Evolutionary conservation across 1,140 invertebrate genomes (phyloP), one percentile per base, ranked within the genome.

Genomic region (Chrysomallon squamiferum): DNA sequence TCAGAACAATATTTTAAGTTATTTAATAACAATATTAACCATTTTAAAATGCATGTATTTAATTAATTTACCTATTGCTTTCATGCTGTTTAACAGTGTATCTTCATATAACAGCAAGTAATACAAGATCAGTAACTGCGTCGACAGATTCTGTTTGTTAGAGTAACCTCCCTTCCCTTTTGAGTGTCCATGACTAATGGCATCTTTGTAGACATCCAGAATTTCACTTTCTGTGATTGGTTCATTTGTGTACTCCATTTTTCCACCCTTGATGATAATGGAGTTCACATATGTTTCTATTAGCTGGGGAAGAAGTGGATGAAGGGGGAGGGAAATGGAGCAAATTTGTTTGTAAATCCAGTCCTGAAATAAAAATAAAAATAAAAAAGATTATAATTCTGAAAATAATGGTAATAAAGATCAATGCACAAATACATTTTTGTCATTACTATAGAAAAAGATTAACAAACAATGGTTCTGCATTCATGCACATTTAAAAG

Each of bases 251-350:
- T 93, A 91, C 83, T 93, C 88, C 7, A 80, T 79, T 32, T 77
- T 83, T 32, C 75, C 66, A 35, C 77, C 79, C 1, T 93, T 91
- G 35, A 95, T 88, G 22, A 98, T 88, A 62, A 98, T 93, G 2
- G 95, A 97, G 82, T 95, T 95, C 0, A 98, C 95, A 77, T 96
- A 99, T 0, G 95, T 95, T 87, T 98, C 95, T 0, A 98, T 92
- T 7, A 99, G 85, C n/a, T 92, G 91, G 0, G 95, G 95, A 68
- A 98, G 87, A 18, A 97, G 93, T 0, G 95, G 93, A 88, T 99
- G 96, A 32, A 99, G 83, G 0, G 96, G 96, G 27, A 92, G 89
- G 0, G 90, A 89, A 61, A 93, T 93, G 50, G 90, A 90, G 74
- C 93, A 94, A 49, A 98, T 93, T 87, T 99, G 96, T 68, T 91